phyloP scores from a whole-genome alignment of 2,888 invertebrate species.

The Oscheius sp. region DNA sequence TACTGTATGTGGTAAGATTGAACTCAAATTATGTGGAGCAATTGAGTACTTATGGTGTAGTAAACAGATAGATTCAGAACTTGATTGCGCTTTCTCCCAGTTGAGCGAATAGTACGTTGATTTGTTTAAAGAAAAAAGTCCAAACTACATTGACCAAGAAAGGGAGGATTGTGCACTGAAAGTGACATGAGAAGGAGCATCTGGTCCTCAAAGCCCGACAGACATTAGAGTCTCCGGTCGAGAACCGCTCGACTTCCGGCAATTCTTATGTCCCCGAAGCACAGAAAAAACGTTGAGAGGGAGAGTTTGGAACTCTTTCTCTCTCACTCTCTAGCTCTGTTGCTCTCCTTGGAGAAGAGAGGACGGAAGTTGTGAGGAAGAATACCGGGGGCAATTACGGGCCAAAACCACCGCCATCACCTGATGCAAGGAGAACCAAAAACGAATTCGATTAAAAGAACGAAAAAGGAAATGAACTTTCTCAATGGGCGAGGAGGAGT shows the following conservation, averaged over 20 bases:
- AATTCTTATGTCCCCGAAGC: neutral
- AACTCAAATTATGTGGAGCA: too few species aligned
- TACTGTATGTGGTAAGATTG: too few species aligned
- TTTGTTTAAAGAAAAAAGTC: too few species aligned
- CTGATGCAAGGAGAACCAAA: neutral
- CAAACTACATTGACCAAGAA: too few species aligned
- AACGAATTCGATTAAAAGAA: slow-evolving; percentile 25
- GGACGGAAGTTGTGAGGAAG: slow-evolving; percentile 18
- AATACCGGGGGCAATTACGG: slow-evolving; percentile 20
- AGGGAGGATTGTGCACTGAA: too few species aligned
- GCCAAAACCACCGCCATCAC: slow-evolving; percentile 15
- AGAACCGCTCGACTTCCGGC: neutral
- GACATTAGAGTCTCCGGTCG: neutral
- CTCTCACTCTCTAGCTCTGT: neutral
- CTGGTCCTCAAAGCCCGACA: neutral
- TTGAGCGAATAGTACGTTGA: too few species aligned
- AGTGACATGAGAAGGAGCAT: too few species aligned
- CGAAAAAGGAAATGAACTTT: slow-evolving; percentile 18
- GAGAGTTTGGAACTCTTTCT: neutral
- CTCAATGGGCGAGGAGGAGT: neutral
- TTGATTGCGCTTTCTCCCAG: too few species aligned
- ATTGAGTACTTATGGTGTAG: too few species aligned
- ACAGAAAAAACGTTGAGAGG: neutral
- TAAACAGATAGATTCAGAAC: too few species aligned
- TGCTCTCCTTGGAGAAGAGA: neutral